A percentile compares a stretch with the other conserved stretches of the same genome.
Conservation (phyloP, 2,113 vertebrate species). For the Apistogramma diplotaenia region DNA sequence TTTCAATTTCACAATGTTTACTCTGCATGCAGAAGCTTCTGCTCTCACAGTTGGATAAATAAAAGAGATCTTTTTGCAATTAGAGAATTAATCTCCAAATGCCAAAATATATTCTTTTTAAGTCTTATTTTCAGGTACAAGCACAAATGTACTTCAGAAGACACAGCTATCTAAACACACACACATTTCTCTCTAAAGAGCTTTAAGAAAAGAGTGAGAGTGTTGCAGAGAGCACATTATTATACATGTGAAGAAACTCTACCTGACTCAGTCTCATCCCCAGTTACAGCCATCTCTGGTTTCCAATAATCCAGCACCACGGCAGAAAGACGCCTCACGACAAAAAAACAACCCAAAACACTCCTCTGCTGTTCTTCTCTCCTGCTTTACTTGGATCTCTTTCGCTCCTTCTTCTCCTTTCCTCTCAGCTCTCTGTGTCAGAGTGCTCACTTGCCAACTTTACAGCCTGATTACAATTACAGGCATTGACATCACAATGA, state of each 20-base stretch:
- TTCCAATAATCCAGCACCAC: slow-evolving; percentile 78
- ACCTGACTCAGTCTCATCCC: slow-evolving; percentile 91
- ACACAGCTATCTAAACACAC: background rate
- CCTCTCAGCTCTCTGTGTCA: slow-evolving; percentile 22
- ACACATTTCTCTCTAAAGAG: background rate
- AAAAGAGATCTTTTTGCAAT: background rate
- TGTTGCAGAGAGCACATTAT: background rate
- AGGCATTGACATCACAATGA: slow-evolving; percentile 93
- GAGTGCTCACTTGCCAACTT: slow-evolving; percentile 46
- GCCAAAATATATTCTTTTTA: background rate
- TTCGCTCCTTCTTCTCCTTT: background rate
- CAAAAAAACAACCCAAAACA: too few relatives aligned
- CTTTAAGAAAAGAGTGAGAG: background rate
- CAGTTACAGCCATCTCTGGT: slow-evolving; percentile 89
- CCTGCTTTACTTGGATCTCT: background rate
- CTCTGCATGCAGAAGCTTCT: background rate
- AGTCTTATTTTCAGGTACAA: background rate
- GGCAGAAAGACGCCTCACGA: slow-evolving; percentile 10
- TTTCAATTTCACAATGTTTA: background rate
- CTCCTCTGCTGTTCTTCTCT: background rate
- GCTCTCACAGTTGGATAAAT: background rate
- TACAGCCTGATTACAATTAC: slow-evolving; percentile 81
- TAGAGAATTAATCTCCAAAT: background rate
- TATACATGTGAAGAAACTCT: slow-evolving; percentile 35
- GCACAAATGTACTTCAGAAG: background rate